Conservation (phyloP, 2,888 invertebrate genomes). For the Saturnia japonica region DNA sequence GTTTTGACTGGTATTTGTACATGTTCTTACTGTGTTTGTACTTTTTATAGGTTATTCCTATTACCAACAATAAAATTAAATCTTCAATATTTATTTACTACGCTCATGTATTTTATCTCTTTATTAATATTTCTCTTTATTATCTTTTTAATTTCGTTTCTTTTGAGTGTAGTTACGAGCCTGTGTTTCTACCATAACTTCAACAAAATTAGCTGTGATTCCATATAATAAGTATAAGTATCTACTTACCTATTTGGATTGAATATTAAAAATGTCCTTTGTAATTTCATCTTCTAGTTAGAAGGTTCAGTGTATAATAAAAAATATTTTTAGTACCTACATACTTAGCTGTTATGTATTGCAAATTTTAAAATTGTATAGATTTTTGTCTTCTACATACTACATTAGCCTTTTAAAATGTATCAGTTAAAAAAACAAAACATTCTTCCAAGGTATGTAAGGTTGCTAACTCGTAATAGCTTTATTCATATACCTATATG, state of each 20-base stretch:
- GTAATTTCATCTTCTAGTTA: not conserved
- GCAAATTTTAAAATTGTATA: too few relatives aligned
- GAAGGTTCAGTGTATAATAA: too few relatives aligned
- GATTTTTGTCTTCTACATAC: too few relatives aligned
- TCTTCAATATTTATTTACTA: not conserved
- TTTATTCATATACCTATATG: too few relatives aligned
- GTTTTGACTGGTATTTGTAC: slow-evolving; percentile 40
- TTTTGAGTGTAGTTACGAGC: too few relatives aligned
- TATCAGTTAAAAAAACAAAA: too few relatives aligned
- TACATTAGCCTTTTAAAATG: too few relatives aligned
- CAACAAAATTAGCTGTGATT: not conserved
- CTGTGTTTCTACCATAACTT: not conserved
- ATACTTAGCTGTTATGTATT: too few relatives aligned
- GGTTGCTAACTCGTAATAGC: too few relatives aligned
- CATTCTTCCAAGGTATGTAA: too few relatives aligned
- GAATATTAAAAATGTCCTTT: not conserved
- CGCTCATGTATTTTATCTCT: not conserved
- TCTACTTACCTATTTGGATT: not conserved
- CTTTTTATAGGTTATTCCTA: not conserved
- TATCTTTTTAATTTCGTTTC: not conserved
- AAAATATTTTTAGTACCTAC: too few relatives aligned
- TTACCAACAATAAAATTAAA: not conserved
- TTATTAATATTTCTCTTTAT: not conserved
- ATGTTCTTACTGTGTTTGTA: not conserved
- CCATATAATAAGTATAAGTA: not conserved